Percentiles rank a stretch among this genome's conserved stretches.
phyloP scores from a whole-genome alignment of 2,113 vertebrate genomes.

The Macroglossus sobrinus region DNA sequence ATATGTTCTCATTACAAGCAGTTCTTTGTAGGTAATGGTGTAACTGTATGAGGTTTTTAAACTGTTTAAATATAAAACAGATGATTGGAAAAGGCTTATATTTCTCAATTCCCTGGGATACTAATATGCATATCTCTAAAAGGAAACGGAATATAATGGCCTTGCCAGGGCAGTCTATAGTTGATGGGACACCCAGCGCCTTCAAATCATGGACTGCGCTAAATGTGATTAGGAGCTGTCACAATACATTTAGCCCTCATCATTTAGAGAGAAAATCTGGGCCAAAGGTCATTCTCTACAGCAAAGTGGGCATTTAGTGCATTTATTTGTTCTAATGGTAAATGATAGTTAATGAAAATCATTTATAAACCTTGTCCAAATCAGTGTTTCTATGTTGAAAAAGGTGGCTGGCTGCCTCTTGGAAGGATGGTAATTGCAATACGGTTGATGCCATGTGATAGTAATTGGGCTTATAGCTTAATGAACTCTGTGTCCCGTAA shows the following conservation, averaged over 20 bases:
- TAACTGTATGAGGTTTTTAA: slow-evolving; percentile 65
- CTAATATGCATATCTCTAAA: slow-evolving; percentile 67
- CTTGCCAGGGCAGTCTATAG: slow-evolving; percentile 58
- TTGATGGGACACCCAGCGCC: slow-evolving; percentile 52
- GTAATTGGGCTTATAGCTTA: slow-evolving; percentile 85
- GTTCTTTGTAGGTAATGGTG: slow-evolving; percentile 54
- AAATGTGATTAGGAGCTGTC: slow-evolving; percentile 86
- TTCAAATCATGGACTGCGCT: slow-evolving; percentile 71
- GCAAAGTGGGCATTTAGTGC: slow-evolving; percentile 82
- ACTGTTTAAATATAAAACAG: slow-evolving; percentile 66
- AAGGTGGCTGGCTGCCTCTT: slow-evolving; percentile 71
- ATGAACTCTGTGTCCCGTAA: slow-evolving; percentile 78
- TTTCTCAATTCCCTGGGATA: slow-evolving; percentile 68
- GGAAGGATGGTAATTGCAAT: slow-evolving; percentile 67
- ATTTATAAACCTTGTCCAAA: slow-evolving; percentile 84
- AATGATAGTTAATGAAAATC: slow-evolving; percentile 83
- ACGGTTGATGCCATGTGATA: slow-evolving; percentile 77
- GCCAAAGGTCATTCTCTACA: slow-evolving; percentile 82
- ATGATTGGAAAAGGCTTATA: slow-evolving; percentile 70
- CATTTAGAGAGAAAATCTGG: slow-evolving; percentile 79
- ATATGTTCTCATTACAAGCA: slow-evolving; percentile 49
- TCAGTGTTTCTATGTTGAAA: slow-evolving; percentile 82
- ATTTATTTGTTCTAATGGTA: slow-evolving; percentile 86
- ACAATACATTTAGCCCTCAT: slow-evolving; percentile 87
- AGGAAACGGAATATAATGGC: slow-evolving; percentile 47